Evolutionary conservation across 2,113 vertebrate genomes (phyloP).

Genomic region (Corythornis cristatus): DNA sequence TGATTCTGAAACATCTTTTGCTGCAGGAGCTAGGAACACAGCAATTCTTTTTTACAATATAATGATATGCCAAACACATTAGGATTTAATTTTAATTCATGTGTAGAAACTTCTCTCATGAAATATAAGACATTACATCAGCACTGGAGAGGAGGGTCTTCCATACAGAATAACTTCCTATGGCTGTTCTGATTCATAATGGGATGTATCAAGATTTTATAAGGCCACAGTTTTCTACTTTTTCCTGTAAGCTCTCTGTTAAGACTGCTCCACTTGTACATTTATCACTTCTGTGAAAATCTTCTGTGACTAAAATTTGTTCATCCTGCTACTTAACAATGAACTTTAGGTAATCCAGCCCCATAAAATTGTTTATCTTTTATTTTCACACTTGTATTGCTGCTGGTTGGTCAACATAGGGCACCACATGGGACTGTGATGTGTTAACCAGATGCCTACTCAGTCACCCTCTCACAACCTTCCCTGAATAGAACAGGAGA

Average conservation of each 20-base stretch:
- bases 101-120: not conserved
- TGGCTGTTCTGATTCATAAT: not conserved
- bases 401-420: not conserved
- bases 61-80: not conserved
- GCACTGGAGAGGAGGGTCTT: not conserved
- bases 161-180: not conserved
- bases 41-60: not conserved
- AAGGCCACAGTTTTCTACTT: not conserved
- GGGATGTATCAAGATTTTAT: not conserved
- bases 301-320: not conserved
- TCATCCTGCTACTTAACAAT: not conserved
- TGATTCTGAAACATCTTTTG: not conserved
- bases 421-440: not conserved
- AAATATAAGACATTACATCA: not conserved
- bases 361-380: not conserved
- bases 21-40: not conserved
- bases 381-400: not conserved
- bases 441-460: not conserved
- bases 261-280: not conserved
- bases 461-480: not conserved
- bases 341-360: not conserved
- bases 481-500: not conserved
- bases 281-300: not conserved
- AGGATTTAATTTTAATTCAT: not conserved
- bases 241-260: not conserved